These are phyloP conservation scores for Leuciscus idus DNA, from an alignment of 2,113 vertebrate species.

Conservation along the genomic window DNA sequence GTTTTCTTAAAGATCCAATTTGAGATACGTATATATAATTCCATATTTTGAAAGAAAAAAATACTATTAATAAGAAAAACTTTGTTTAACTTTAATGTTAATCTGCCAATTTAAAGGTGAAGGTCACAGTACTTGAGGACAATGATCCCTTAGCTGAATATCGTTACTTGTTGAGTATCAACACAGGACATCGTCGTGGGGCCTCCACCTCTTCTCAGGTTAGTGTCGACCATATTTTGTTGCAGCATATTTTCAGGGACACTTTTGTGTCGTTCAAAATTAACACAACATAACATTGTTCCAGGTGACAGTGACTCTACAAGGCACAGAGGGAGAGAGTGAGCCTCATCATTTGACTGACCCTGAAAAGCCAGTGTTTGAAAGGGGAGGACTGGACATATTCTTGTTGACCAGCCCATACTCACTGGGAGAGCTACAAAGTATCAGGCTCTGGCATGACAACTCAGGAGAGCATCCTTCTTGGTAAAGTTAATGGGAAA, in stretches of 20 bases:
- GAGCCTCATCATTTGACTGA: constrained; percentile 89
- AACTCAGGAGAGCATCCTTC: constrained; percentile 86
- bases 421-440: constrained; percentile 86
- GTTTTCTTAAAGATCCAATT: background rate
- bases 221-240: constrained; percentile 18
- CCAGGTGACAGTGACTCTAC: constrained; percentile 88
- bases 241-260: background rate
- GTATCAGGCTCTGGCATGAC: constrained; percentile 91
- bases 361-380: constrained; percentile 80
- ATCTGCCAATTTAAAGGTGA: constrained; percentile 75
- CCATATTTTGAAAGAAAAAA: background rate
- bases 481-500: constrained; percentile 73
- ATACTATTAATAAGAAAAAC: background rate
- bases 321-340: constrained; percentile 86
- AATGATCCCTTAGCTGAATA: constrained; percentile 92
- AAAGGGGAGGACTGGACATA: constrained; percentile 86
- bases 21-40: background rate
- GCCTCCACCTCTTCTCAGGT: constrained; percentile 92
- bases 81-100: background rate
- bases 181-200: constrained; percentile 86
- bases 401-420: constrained; percentile 90
- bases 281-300: constrained; percentile 9
- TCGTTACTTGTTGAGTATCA: constrained; percentile 85
- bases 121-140: constrained; percentile 87
- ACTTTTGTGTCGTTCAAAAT: background rate